These are phyloP conservation scores for Pherbina coryleti DNA, from an alignment of 2,888 invertebrate species.

Conservation along the genomic window DNA sequence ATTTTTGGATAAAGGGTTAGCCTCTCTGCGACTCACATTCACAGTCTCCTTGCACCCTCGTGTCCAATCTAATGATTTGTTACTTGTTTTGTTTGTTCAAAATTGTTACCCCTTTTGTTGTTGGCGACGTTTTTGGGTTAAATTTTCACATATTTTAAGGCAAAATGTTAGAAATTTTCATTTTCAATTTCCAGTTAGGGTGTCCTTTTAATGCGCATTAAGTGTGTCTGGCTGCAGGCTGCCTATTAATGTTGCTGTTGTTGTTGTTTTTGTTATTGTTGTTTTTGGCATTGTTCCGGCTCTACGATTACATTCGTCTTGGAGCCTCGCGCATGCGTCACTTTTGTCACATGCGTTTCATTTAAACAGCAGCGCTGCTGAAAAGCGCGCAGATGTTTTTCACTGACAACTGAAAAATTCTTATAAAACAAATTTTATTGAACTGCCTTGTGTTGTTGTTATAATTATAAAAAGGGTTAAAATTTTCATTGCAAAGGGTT, in stretches of 20 bases:
- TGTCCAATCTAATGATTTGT: constrained; percentile 47
- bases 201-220: constrained; percentile 15
- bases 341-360: constrained; percentile 41
- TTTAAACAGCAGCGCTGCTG: constrained; percentile 32
- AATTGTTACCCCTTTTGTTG: constrained; percentile 18
- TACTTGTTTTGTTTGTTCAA: constrained; percentile 32
- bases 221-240: constrained; percentile 18
- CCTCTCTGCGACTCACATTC: neutral
- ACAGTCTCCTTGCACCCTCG: neutral
- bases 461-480: no score
- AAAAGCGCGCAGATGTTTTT: constrained; percentile 43
- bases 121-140: constrained; percentile 8
- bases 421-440: neutral
- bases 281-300: constrained; percentile 50
- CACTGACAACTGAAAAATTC: constrained; percentile 19
- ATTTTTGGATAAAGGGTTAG: constrained; percentile 15
- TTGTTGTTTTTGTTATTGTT: constrained; percentile 32
- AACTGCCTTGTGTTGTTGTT: no score
- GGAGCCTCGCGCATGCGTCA: constrained; percentile 19
- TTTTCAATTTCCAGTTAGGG: constrained; percentile 32
- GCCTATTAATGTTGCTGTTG: neutral
- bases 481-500: no score
- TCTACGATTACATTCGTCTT: constrained; percentile 34
- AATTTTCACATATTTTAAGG: constrained; percentile 58
- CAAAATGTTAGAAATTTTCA: constrained; percentile 56